Conservation (phyloP, 2,113 vertebrate species). For the Ursus arctos region DNA sequence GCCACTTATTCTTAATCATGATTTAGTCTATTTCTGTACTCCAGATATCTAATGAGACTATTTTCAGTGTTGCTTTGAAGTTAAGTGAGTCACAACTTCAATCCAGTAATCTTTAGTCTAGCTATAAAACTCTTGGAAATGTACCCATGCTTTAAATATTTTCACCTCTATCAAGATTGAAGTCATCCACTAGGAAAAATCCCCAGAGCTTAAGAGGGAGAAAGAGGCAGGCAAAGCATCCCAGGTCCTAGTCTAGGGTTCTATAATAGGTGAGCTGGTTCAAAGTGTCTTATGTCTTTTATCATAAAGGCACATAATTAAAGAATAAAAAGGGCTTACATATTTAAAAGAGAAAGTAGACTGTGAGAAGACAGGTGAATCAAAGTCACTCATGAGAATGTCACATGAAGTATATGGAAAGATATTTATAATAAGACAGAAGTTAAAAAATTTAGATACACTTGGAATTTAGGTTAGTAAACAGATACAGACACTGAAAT, state of each 20-base stretch:
- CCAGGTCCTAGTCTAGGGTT: not conserved
- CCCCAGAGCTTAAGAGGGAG: not conserved
- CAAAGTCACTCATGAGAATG: not conserved
- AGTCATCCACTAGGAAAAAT: not conserved
- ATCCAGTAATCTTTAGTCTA: constrained; percentile 9
- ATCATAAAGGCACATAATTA: not conserved
- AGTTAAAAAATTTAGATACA: not conserved
- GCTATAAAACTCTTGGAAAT: not conserved
- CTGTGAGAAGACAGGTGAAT: not conserved
- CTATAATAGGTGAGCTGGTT: not conserved
- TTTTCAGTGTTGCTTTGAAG: constrained; percentile 64
- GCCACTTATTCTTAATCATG: constrained; percentile 41
- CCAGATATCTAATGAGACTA: constrained; percentile 22
- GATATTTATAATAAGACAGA: not conserved
- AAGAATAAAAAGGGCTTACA: not conserved
- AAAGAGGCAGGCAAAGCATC: not conserved
- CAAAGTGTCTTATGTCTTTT: not conserved
- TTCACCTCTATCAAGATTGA: not conserved
- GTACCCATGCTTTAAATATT: constrained; percentile 4
- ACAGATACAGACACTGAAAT: not conserved
- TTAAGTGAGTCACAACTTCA: constrained; percentile 43
- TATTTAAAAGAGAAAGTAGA: not conserved
- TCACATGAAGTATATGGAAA: not conserved
- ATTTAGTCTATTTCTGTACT: constrained; percentile 36
- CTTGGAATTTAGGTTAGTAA: not conserved